Base-by-base conservation (phyloP, 1,140 invertebrate species). In the Berghia stephanieae region DNA sequence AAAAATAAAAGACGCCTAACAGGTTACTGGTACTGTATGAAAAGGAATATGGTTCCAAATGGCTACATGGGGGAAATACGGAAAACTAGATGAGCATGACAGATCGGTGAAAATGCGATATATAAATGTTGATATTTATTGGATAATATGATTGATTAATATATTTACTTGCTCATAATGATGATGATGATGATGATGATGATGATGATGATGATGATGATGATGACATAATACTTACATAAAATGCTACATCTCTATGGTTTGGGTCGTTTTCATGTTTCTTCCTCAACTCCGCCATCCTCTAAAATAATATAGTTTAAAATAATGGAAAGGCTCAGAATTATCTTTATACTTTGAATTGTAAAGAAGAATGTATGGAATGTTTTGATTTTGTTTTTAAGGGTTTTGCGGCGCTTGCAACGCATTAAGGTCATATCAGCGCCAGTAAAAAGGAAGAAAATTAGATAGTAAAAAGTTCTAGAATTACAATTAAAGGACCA, bases 241-340 rank as follows among this genome's bases (percentile, higher is more conserved):
- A 84, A 79, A 84, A 83, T 1, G 83, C 75, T 66, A 84, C 71
- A 60, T 86, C 86, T 77, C 81, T 80, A 34, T n/a, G n/a, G n/a
- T 83, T 78, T 75, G 81, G 84, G 27, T 85, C 83, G 49, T 85
- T 84, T 49, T 87, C 85, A 49, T 74, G 77, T 77, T 84, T 79
- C 77, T 86, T 86, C 78, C 83, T 85, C 79, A 86, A 80, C 34
- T 86, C 85, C 36, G 83, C 84, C 80, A 86, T 84, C 82, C 84
- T 83, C 85, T 87, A 80, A 34, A 80, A 80, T 27, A 16, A 40
- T 42, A 73, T 8, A 72, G 43, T 27, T 36, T 42, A 8, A 68
- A 38, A 38, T 68, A 42, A n/a, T n/a, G 52, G 21, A n/a, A 49
- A 63, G 24, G 43, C 38, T 8, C 2, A 57, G 8, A 43, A n/a